Base-by-base conservation (phyloP, 2,113 vertebrate genomes). In the Anas platyrhynchos region DNA sequence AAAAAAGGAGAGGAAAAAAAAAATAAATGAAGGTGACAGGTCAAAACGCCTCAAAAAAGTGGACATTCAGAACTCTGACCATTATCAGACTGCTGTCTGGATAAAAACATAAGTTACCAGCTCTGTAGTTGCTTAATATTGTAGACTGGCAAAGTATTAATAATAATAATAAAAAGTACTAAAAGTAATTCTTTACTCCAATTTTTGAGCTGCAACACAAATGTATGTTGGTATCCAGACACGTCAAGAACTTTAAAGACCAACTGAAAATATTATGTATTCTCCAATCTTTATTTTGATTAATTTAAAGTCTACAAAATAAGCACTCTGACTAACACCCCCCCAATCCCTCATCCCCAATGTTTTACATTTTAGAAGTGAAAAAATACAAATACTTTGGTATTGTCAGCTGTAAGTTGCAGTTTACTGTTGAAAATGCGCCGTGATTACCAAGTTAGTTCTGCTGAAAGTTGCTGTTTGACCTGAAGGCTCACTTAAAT, bases 401-500 rank as follows among this genome's bases (percentile, higher is more conserved):
- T 55, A 31, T 56, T 81, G 90, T 88, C 84, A 95, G 86, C 88
- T 96, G 29, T 91, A 89, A 62, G 67, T 41, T 93, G 80, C 52
- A 86, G 63, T 74, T 95, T 74, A 80, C 76, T 90, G 62, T 48
- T 83, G 86, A 75, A 94, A 96, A 75, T 83, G 74, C 92, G 88
- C 73, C 66, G 43, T 41, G 72, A 94, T 93, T 95, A 96, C 82
- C 86, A 96, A 94, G 86, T 93, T 91, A 96, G 91, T 86, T 94
- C 86, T 97, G 71, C 91, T 85, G 36, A 88, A 91, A 94, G 92
- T 69, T 85, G 74, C 62, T 22, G 11, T 78, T 96, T 97, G 96
- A 97, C 95, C 96, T 95, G 59, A 67, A 93, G 92, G 56, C 78
- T 88, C 54, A 55, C 91, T 93, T 43, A 93, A 96, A 96, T 83